Percentiles rank a stretch among this genome's conserved stretches.
Conservation (phyloP, 2,888 invertebrate genomes). For the Eupeodes latifasciatus region DNA sequence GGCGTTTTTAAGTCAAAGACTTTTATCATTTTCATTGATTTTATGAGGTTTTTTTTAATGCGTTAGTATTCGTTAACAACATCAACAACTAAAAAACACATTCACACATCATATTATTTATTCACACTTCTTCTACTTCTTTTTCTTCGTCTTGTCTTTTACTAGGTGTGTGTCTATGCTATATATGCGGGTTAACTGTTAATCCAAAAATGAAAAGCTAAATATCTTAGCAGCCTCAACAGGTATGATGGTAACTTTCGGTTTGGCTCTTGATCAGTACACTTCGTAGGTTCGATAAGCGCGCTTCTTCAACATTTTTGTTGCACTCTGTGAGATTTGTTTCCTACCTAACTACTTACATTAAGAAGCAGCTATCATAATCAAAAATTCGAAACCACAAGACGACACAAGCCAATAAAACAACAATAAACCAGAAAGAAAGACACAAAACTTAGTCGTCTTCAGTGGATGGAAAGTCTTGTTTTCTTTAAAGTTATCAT, state of each 20-base stretch:
- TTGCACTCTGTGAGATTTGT: conserved; percentile 27
- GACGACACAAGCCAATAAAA: conserved; percentile 30
- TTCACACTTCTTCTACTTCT: not conserved
- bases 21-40: conserved; percentile 24
- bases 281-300: conserved; percentile 74
- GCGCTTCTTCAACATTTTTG: conserved; percentile 60
- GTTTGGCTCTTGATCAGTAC: conserved; percentile 75
- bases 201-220: conserved; percentile 74
- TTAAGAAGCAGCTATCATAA: not conserved
- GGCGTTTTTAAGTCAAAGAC: conserved; percentile 35
- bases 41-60: not conserved
- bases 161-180: conserved; percentile 70
- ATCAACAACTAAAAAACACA: not conserved
- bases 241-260: conserved; percentile 76
- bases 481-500: conserved; percentile 51
- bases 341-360: not conserved
- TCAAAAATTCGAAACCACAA: conserved; percentile 11
- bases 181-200: conserved; percentile 68
- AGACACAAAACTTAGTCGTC: conserved; percentile 21
- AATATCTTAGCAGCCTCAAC: conserved; percentile 73
- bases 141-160: not conserved
- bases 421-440: conserved; percentile 41
- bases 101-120: conserved; percentile 13
- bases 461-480: conserved; percentile 57
- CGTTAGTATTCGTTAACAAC: not conserved